A percentile compares a stretch with the other conserved stretches of the same genome.
These are phyloP conservation scores for Conomelus anceps DNA, from an alignment of 2,888 invertebrate genomes.

Conservation along the genomic window DNA sequence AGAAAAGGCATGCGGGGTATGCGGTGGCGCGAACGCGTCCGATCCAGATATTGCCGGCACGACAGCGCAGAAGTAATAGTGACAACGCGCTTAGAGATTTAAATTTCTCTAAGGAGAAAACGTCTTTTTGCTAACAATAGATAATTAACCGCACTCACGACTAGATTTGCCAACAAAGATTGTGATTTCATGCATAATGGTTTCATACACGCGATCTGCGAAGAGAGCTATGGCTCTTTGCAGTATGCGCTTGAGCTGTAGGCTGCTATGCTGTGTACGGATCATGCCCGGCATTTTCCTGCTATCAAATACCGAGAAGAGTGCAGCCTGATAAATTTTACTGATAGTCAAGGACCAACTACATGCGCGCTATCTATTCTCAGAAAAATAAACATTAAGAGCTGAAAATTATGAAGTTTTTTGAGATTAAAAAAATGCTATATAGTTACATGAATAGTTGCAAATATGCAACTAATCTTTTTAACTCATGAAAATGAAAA, in stretches of 20 bases:
- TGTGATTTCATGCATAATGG: slow-evolving; percentile 8
- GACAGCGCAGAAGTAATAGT: slow-evolving; percentile 4
- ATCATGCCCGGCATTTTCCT: background rate
- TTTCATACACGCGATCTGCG: slow-evolving; percentile 8
- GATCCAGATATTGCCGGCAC: background rate
- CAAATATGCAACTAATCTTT: too few relatives aligned
- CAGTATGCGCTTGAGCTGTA: background rate
- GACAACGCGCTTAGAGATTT: slow-evolving; percentile 5
- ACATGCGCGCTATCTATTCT: too few relatives aligned
- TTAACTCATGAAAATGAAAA: too few relatives aligned
- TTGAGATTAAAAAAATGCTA: background rate
- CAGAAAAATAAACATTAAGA: too few relatives aligned
- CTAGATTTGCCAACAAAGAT: slow-evolving; percentile 4
- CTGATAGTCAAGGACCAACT: background rate
- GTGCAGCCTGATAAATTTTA: background rate
- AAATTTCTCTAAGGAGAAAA: slow-evolving; percentile 7
- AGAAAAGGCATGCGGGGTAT: background rate
- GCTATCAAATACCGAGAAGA: background rate
- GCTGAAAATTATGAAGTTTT: background rate
- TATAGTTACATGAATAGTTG: too few relatives aligned
- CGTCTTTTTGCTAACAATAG: slow-evolving; percentile 13
- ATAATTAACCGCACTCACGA: slow-evolving; percentile 10
- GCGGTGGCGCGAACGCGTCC: background rate
- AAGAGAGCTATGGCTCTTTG: background rate
- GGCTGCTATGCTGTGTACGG: background rate